Percentiles rank a stretch among this genome's conserved stretches.
These are phyloP conservation scores for Anthrax anthrax DNA, from an alignment of 2,888 invertebrate genomes.

Conservation along the genomic window DNA sequence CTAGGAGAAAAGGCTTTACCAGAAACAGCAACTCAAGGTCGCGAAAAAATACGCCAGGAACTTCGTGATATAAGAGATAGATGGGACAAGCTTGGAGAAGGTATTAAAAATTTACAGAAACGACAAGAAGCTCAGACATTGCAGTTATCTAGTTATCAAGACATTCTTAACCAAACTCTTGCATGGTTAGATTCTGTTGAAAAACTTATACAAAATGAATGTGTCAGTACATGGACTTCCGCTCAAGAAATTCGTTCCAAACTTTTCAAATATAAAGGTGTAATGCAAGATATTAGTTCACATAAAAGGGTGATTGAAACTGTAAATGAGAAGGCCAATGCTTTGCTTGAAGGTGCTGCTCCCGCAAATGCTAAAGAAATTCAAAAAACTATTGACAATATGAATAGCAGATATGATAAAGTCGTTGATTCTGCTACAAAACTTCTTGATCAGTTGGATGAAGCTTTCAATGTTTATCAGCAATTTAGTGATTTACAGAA, in stretches of 20 bases:
- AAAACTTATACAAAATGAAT: conserved; percentile 55
- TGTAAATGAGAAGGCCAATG: conserved; percentile 75
- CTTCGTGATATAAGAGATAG: conserved; percentile 64
- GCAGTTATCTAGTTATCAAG: conserved; percentile 75
- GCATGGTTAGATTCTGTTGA: conserved; percentile 81
- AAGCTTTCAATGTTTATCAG: conserved; percentile 64
- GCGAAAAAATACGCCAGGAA: conserved; percentile 78
- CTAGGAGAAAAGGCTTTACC: conserved; percentile 82
- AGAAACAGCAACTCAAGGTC: conserved; percentile 80
- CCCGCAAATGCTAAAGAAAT: conserved; percentile 39
- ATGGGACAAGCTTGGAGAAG: conserved; percentile 78
- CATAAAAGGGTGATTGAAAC: conserved; percentile 84
- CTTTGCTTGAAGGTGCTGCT: conserved; percentile 41
- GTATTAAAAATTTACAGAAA: conserved; percentile 71
- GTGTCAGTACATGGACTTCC: conserved; percentile 56
- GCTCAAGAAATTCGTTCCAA: conserved; percentile 75
- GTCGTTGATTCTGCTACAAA: conserved; percentile 50
- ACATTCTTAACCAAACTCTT: conserved; percentile 64
- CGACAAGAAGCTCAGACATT: conserved; percentile 68
- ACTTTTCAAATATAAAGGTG: conserved; percentile 69
- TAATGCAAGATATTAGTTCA: conserved; percentile 76
- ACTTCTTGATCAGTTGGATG: conserved; percentile 58
- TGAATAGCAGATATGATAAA: conserved; percentile 61
- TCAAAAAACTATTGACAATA: conserved; percentile 51
- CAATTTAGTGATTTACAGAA: conserved; percentile 77